A percentile compares a stretch with the other conserved stretches of the same genome.
phyloP scores from a whole-genome alignment of 2,797 vertebrate genomes.

The Podarcis siculus region DNA sequence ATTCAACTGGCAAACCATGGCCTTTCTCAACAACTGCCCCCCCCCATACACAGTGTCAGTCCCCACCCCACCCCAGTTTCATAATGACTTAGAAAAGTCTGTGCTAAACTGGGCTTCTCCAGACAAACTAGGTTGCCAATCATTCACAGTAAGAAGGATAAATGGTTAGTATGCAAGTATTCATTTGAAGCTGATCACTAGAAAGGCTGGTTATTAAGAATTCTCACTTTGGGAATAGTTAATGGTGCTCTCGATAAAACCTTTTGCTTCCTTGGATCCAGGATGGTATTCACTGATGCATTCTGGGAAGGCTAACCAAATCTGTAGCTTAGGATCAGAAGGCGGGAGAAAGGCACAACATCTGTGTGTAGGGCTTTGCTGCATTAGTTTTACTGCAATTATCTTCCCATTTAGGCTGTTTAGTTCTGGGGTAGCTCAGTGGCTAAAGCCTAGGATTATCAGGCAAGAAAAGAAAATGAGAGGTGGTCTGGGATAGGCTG shows the following conservation, averaged over 20 bases:
- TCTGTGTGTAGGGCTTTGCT: conserved; percentile 77
- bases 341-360: conserved; percentile 60
- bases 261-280: conserved; percentile 58
- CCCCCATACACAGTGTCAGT: not conserved
- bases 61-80: not conserved
- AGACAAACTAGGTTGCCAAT: not conserved
- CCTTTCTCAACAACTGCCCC: no score
- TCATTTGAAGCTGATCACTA: conserved; percentile 38
- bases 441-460: conserved; percentile 83
- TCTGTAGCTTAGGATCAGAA: conserved; percentile 63
- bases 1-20: not conserved
- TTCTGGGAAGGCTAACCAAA: conserved; percentile 71
- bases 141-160: not conserved
- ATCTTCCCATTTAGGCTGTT: conserved; percentile 79
- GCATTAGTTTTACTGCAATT: conserved; percentile 75
- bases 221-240: conserved; percentile 39
- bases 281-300: conserved; percentile 69
- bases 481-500: conserved; percentile 72
- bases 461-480: conserved; percentile 75
- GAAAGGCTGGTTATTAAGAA: conserved; percentile 41
- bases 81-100: no score
- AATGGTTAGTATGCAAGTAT: conserved; percentile 5
- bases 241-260: conserved; percentile 33
- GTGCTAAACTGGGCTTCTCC: not conserved
- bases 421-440: conserved; percentile 67